These are phyloP conservation scores for Drosophila nigricruria DNA, from an alignment of 2,888 invertebrate genomes.

Conservation along the genomic window DNA sequence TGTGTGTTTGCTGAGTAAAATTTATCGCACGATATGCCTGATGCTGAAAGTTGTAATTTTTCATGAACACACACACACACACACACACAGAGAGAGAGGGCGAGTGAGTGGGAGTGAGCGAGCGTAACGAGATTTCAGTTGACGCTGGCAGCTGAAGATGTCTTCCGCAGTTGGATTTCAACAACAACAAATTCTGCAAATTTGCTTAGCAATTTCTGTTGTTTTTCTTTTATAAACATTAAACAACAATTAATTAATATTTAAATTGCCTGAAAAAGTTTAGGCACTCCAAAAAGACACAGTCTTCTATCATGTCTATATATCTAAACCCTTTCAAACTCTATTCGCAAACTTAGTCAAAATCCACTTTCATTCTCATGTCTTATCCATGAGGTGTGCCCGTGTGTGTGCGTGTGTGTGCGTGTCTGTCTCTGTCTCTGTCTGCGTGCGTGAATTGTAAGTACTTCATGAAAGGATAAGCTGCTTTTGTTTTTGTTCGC, in stretches of 20 bases:
- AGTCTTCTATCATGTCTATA: no score
- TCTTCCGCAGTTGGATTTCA: constrained; percentile 42
- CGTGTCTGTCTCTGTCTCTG: neutral
- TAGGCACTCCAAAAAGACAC: no score
- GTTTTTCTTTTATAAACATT: neutral
- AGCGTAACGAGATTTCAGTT: constrained; percentile 14
- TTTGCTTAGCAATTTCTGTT: neutral
- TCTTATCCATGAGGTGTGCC: constrained; percentile 41
- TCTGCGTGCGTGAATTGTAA: constrained; percentile 44
- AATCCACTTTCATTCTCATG: neutral
- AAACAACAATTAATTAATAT: neutral
- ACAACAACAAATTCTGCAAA: neutral
- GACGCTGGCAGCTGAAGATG: constrained; percentile 12
- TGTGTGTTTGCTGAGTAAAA: constrained; percentile 51
- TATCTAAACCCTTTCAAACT: neutral
- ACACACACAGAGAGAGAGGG: constrained; percentile 1
- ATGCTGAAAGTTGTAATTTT: constrained; percentile 82
- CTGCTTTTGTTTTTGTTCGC: constrained; percentile 51
- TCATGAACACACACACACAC: constrained; percentile 38
- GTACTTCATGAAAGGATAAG: constrained; percentile 76
- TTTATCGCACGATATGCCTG: constrained; percentile 77
- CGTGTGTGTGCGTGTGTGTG: constrained; percentile 24
- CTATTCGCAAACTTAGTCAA: neutral
- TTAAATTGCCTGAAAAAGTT: neutral
- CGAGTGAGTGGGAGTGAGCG: constrained; percentile 8